Evolutionary conservation across 2,888 invertebrate species (phyloP).

Genomic region (Hirtodrosophila trivittata): DNA sequence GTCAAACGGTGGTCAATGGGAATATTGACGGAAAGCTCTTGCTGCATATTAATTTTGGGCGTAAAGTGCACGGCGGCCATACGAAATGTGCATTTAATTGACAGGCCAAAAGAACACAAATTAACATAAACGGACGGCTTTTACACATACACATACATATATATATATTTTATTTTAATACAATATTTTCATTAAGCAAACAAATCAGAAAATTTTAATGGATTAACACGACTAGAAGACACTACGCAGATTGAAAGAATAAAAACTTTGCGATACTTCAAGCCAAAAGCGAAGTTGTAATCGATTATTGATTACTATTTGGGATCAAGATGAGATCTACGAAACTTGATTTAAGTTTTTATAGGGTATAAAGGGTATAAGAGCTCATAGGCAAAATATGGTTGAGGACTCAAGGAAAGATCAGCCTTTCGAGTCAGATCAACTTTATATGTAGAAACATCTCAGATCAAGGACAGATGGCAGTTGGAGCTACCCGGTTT

Average conservation of each 20-base stretch:
- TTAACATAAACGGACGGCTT: slow-evolving; percentile 67
- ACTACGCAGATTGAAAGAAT: not conserved
- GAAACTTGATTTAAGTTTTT: too few relatives aligned
- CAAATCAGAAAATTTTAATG: not conserved
- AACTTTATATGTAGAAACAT: too few relatives aligned
- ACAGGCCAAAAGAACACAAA: slow-evolving; percentile 46
- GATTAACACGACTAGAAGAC: not conserved
- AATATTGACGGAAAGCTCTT: slow-evolving; percentile 51
- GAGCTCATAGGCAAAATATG: too few relatives aligned
- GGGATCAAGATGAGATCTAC: too few relatives aligned
- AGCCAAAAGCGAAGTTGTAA: too few relatives aligned
- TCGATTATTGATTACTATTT: too few relatives aligned
- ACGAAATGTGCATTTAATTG: slow-evolving; percentile 78
- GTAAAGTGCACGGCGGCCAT: slow-evolving; percentile 77
- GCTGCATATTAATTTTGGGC: slow-evolving; percentile 72
- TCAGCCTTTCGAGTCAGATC: too few relatives aligned
- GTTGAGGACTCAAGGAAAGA: too few relatives aligned
- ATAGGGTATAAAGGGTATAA: too few relatives aligned
- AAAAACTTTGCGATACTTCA: not conserved
- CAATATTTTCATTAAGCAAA: slow-evolving; percentile 71
- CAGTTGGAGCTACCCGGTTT: too few relatives aligned
- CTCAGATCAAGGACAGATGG: too few relatives aligned
- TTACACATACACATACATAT: too few relatives aligned
- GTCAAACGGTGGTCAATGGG: slow-evolving; percentile 31
- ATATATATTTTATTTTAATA: slow-evolving; percentile 43